Percentiles rank a stretch among this genome's conserved stretches.
These are phyloP conservation scores for Aphis craccivora DNA, from an alignment of 1,140 invertebrate genomes.

Conservation along the genomic window DNA sequence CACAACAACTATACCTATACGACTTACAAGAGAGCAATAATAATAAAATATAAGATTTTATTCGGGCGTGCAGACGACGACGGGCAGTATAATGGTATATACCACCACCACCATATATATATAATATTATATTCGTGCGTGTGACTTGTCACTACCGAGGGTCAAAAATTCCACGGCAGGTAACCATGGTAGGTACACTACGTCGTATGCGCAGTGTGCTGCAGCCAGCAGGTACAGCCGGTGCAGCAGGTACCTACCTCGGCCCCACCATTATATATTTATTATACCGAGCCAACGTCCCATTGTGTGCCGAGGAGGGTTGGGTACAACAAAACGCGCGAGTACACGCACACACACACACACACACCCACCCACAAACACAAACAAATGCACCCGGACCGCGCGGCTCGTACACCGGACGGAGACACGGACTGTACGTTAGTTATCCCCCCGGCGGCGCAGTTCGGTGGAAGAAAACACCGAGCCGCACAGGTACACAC, in stretches of 20 bases:
- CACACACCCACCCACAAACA: too few species aligned
- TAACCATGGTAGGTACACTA: not conserved
- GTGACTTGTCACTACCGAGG: slow-evolving; percentile 50
- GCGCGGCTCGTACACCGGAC: not conserved
- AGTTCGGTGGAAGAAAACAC: not conserved
- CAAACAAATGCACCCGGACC: too few species aligned
- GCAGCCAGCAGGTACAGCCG: not conserved
- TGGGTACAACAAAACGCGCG: not conserved
- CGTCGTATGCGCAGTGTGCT: not conserved
- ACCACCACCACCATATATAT: not conserved
- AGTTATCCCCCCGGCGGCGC: not conserved
- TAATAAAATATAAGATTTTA: not conserved
- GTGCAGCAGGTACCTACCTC: not conserved
- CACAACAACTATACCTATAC: not conserved
- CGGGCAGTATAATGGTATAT: too few species aligned
- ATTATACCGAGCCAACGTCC: not conserved
- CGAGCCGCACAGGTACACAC: not conserved
- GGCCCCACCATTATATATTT: not conserved
- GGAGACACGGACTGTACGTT: not conserved
- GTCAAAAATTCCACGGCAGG: slow-evolving; percentile 51
- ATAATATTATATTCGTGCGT: not conserved
- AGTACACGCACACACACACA: too few species aligned
- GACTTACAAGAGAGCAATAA: not conserved
- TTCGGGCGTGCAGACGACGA: not conserved
- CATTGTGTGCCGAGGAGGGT: not conserved